phyloP scores from a whole-genome alignment of 2,797 vertebrate species.

The Australoheros facetus region DNA sequence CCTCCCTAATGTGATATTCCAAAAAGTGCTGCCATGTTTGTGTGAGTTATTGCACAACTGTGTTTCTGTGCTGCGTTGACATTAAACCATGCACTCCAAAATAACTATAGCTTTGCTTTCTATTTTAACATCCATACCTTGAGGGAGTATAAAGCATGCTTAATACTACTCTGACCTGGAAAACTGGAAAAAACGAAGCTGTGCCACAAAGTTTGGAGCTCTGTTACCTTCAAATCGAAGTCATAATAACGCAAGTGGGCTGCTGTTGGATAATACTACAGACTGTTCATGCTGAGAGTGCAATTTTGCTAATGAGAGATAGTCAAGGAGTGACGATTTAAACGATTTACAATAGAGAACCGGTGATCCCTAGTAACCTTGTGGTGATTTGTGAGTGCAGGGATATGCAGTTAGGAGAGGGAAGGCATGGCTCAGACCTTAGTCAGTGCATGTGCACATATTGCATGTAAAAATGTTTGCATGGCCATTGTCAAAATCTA shows the following conservation, averaged over 20 bases:
- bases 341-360: conserved; percentile 44
- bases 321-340: conserved; percentile 8
- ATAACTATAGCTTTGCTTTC: conserved; percentile 24
- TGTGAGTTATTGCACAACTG: conserved; percentile 2
- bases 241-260: conserved; percentile 18
- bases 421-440: not conserved
- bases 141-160: not conserved
- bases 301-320: conserved; percentile 51
- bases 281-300: conserved; percentile 30
- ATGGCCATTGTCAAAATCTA: not conserved
- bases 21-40: conserved; percentile 38
- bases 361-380: conserved; percentile 35
- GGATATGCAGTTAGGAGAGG: not conserved
- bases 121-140: conserved; percentile 11
- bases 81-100: conserved; percentile 27
- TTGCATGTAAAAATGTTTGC: not conserved
- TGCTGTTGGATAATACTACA: conserved; percentile 29
- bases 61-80: conserved; percentile 16
- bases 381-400: conserved; percentile 21
- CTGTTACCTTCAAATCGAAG: conserved; percentile 15
- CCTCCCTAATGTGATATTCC: conserved; percentile 50
- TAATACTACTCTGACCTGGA: conserved; percentile 32
- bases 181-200: conserved; percentile 1
- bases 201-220: not conserved
- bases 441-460: not conserved